Conservation (phyloP, 2,113 vertebrate species). For the rat (Rattus norvegicus) region DNA sequence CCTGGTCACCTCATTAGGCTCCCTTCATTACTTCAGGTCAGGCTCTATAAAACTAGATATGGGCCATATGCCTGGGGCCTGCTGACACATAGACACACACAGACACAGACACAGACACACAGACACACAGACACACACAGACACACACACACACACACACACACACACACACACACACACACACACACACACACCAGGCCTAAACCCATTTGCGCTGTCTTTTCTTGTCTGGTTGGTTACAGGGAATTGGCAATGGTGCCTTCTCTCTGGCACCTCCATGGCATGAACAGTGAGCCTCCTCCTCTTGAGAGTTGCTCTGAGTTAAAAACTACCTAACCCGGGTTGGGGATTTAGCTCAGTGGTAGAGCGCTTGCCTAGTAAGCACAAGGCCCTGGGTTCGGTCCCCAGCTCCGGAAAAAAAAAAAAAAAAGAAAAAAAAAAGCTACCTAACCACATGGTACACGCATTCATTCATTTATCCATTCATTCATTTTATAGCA, state of each 20-base stretch:
- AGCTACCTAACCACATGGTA: too few relatives aligned
- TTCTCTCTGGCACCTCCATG: neutral
- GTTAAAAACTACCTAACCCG: neutral
- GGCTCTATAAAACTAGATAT: neutral
- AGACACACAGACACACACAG: too few relatives aligned
- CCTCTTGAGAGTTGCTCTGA: neutral
- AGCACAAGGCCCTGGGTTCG: too few relatives aligned
- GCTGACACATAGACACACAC: too few relatives aligned
- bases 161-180: too few relatives aligned
- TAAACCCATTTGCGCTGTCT: neutral
- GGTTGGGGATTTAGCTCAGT: too few relatives aligned
- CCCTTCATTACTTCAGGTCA: neutral
- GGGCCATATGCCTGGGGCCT: neutral
- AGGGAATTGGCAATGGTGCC: neutral
- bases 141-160: too few relatives aligned
- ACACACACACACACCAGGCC: too few relatives aligned
- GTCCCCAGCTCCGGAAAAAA: too few relatives aligned
- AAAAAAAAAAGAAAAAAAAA: too few relatives aligned
- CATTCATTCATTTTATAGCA: neutral
- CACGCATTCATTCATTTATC: neutral
- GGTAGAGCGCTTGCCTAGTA: too few relatives aligned
- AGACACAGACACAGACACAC: too few relatives aligned
- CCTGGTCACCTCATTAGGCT: neutral
- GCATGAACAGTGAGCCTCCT: neutral
- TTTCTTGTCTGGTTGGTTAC: neutral